These are phyloP conservation scores for Scaptomyza flava DNA, from an alignment of 2,888 invertebrate species.

Conservation along the genomic window DNA sequence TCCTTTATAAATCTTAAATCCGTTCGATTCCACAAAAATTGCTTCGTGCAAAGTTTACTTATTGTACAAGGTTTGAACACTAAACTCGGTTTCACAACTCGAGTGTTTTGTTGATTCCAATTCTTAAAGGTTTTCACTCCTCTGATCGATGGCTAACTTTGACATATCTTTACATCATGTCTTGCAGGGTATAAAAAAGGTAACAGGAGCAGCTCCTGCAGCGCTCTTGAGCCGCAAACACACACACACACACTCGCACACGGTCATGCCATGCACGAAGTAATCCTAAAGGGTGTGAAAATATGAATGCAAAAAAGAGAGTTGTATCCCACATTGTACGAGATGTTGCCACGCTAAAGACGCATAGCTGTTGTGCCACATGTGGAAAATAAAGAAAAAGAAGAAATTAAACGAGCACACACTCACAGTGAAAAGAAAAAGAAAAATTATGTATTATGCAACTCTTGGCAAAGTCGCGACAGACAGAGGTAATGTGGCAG, in stretches of 20 bases:
- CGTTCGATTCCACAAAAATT: no score
- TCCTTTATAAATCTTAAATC: neutral
- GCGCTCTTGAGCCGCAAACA: constrained; percentile 51
- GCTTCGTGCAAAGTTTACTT: no score
- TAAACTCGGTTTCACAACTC: no score
- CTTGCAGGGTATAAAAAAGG: constrained; percentile 38
- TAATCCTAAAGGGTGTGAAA: constrained; percentile 79
- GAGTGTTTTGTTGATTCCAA: no score
- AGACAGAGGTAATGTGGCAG: constrained; percentile 12
- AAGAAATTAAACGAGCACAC: constrained; percentile 44
- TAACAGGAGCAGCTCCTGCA: constrained; percentile 57
- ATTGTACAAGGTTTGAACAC: no score
- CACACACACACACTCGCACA: constrained; percentile 7
- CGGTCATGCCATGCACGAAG: constrained; percentile 67
- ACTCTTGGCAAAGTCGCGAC: constrained; percentile 62
- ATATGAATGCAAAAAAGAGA: constrained; percentile 73
- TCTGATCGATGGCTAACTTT: neutral
- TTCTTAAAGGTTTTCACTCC: neutral
- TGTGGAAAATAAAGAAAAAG: constrained; percentile 26
- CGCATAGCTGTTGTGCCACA: constrained; percentile 52
- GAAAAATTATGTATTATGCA: constrained; percentile 72
- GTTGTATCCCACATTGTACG: constrained; percentile 22
- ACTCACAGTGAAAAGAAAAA: constrained; percentile 64
- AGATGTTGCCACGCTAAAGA: constrained; percentile 38
- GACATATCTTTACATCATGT: neutral